Evolutionary conservation across 2,113 vertebrate genomes (phyloP).

Genomic region (Rhizomys pruinosus): DNA sequence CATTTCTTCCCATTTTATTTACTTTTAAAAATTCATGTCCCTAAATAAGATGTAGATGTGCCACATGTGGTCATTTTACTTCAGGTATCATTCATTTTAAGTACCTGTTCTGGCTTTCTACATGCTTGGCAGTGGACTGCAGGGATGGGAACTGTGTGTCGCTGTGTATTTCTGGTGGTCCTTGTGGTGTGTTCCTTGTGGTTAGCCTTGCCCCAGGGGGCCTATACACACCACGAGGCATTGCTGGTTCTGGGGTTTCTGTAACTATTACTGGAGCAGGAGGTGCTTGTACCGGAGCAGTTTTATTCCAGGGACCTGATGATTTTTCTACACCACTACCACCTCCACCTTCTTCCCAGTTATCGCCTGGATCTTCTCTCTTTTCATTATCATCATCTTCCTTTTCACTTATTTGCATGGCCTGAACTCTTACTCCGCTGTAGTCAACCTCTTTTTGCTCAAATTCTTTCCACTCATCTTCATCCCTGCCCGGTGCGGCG

Average conservation of each 20-base stretch:
- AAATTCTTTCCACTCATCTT: conserved; percentile 99
- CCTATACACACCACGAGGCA: conserved; percentile 93
- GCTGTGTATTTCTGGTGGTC: conserved; percentile 95
- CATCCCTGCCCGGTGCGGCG: conserved; percentile 57
- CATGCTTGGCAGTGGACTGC: conserved; percentile 94
- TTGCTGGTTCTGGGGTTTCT: conserved; percentile 90
- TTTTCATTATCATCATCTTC: conserved; percentile 96
- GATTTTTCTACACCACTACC: conserved; percentile 89
- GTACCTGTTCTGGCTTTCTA: conserved; percentile 91
- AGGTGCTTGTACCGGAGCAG: conserved; percentile 85
- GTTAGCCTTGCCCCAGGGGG: conserved; percentile 93
- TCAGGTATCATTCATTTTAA: background rate
- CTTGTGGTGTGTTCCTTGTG: too few species aligned
- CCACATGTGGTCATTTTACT: too few species aligned
- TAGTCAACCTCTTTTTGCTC: conserved; percentile 98
- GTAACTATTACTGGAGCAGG: conserved; percentile 86
- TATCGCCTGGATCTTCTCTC: conserved; percentile 92
- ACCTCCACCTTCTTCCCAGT: conserved; percentile 93
- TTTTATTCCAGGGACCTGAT: conserved; percentile 97
- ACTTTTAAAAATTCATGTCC: too few species aligned
- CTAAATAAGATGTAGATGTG: too few species aligned
- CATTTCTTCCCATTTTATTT: too few species aligned
- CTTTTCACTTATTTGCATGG: conserved; percentile 96
- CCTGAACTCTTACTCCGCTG: conserved; percentile 95
- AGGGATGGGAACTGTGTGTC: conserved; percentile 97